Base-by-base conservation (phyloP, 2,113 vertebrate species). In the Crotalus viridis region DNA sequence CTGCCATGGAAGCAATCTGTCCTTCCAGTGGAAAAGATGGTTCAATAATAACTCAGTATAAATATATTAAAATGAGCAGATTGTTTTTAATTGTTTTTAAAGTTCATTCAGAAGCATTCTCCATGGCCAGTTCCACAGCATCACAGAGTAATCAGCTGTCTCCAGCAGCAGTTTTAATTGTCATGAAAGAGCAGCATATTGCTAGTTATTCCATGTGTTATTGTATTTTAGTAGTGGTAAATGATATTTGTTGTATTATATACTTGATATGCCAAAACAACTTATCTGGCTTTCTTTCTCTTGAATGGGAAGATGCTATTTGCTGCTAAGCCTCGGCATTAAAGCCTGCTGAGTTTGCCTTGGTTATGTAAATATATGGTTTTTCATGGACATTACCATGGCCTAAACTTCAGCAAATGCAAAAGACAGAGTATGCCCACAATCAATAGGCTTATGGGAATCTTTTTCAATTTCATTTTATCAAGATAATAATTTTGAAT, bases 401-500 rank as follows among this genome's bases (percentile, higher is more conserved):
- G 43, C 26, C 33, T 56, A 55, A 85, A 54, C 64, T 90, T 48
- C n/a, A 90, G 46, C 19, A 61, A 33, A 91, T 55, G 24, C 43
- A 24, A 91, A 56, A 13, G 33, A 22, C 33, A 91, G 26, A 52
- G 43, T 90, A 51, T 17, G 59, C 10, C 3, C 21, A 43, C 43
- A 59, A 89, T 12, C 33, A 26, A 39, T 59, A 7, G n/a, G 52
- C 6, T 90, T 33, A 39, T 81, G 28, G 19, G 59, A 81, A 54
- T 10, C 54, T 2, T n/a, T 74, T 89, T 19, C 92, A 93, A 95
- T 93, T 93, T 17, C 10, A 56, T 69, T 86, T 92, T 54, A 93
- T n/a, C 91, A 90, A 96, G 56, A 74, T 51, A 92, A 94, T 43
- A 64, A 74, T 96, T 94, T 95, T 64, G 57, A 95, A 91, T 94